phyloP scores from a whole-genome alignment of 2,113 vertebrate species.

The Lates calcarifer region DNA sequence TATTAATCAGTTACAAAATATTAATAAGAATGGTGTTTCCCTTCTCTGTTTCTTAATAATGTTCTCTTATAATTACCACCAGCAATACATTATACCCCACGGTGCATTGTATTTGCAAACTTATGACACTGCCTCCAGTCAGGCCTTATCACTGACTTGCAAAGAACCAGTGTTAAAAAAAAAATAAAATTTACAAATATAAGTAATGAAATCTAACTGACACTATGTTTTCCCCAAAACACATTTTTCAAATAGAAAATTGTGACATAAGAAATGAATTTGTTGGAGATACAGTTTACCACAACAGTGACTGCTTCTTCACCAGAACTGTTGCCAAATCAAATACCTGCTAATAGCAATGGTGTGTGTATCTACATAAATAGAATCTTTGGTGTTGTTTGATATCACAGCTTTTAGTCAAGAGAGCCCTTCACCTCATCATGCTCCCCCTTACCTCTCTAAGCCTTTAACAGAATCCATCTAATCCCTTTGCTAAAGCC shows the following conservation, averaged over 20 bases:
- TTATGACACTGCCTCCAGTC: background rate
- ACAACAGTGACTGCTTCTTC: too few species aligned
- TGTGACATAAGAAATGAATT: too few species aligned
- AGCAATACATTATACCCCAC: conserved; percentile 5
- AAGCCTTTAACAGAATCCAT: conserved; percentile 5
- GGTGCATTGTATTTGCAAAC: background rate
- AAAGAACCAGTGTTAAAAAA: background rate
- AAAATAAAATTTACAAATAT: too few species aligned
- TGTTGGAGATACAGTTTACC: too few species aligned
- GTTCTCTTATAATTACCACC: background rate
- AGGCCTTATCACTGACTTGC: background rate
- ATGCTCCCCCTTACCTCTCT: background rate
- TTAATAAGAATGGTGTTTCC: background rate
- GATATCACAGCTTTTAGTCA: background rate
- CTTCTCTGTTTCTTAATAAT: background rate
- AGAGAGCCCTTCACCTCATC: background rate
- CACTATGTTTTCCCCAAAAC: too few species aligned
- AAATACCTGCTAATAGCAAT: background rate
- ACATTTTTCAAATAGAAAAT: too few species aligned
- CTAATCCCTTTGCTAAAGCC: background rate
- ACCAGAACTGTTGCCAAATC: too few species aligned
- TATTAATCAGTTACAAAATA: background rate
- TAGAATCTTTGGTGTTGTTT: background rate
- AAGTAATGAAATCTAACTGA: too few species aligned
- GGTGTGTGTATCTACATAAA: background rate